A percentile compares a stretch with the other conserved stretches of the same genome.
phyloP scores from a whole-genome alignment of 2,113 vertebrate genomes.

The Lontra canadensis region DNA sequence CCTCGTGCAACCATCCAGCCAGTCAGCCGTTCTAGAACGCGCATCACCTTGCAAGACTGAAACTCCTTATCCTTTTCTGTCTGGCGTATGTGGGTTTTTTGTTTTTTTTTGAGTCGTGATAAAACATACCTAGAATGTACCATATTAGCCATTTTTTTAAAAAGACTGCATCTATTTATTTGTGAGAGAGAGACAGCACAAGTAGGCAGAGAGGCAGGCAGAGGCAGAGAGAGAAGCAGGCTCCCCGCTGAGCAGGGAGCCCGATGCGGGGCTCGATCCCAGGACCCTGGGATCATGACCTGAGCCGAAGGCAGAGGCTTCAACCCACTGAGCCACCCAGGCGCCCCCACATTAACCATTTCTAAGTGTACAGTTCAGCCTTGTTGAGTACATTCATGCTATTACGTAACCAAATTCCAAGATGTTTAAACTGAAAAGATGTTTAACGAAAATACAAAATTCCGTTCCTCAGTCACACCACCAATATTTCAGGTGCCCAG shows the following conservation, averaged over 20 bases:
- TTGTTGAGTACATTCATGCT: background rate
- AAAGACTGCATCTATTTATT: no score
- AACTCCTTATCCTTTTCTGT: background rate
- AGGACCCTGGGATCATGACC: no score
- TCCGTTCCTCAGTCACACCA: no score
- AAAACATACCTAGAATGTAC: background rate
- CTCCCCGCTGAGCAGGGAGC: no score
- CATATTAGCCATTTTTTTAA: background rate
- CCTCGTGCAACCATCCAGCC: background rate
- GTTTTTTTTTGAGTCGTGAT: background rate
- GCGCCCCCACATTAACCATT: background rate
- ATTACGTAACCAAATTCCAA: background rate
- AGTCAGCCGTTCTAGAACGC: background rate
- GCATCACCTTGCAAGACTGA: fast-evolving
- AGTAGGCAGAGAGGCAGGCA: no score
- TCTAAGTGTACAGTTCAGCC: background rate
- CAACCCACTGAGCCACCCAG: no score
- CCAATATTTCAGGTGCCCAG: background rate
- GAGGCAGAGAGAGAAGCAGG: no score
- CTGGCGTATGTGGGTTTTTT: background rate
- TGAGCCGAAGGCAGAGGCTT: no score
- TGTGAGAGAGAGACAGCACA: no score
- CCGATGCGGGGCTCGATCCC: no score
- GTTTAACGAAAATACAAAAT: background rate
- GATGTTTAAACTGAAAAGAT: background rate